Percentiles rank a stretch among this genome's conserved stretches.
These are phyloP conservation scores for Cliona cf. orientalis DNA, from an alignment of 37 sponge, comb jelly and placozoan genomes.

Conservation along the genomic window DNA sequence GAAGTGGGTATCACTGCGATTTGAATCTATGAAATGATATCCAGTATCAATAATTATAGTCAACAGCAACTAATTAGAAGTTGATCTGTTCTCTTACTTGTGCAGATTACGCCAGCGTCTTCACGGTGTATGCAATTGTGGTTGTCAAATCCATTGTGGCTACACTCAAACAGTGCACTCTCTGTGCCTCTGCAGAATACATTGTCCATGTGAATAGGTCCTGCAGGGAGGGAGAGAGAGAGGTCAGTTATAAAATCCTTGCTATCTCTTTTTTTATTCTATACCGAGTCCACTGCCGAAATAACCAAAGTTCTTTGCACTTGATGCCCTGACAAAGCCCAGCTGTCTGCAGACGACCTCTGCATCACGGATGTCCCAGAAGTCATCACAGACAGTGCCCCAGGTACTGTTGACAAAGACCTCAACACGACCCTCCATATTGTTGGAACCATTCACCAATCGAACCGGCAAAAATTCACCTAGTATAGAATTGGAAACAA, in stretches of 20 bases:
- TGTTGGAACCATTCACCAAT: constrained; percentile 19
- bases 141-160: not conserved
- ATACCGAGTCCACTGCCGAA: constrained; percentile 38
- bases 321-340: constrained; percentile 1
- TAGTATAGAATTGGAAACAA: not conserved
- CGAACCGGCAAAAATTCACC: constrained; percentile 9
- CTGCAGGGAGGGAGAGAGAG: no score
- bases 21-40: not conserved
- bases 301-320: not conserved
- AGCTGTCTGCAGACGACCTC: constrained; percentile 58
- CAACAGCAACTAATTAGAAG: not conserved
- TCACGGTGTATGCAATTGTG: constrained; percentile 34
- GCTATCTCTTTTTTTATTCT: not conserved
- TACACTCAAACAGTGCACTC: constrained; percentile 24
- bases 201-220: constrained; percentile 26
- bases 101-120: constrained; percentile 48
- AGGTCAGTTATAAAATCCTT: not conserved
- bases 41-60: not conserved
- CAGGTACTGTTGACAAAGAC: constrained; percentile 30
- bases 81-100: constrained; percentile 16
- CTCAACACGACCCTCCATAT: constrained; percentile 46
- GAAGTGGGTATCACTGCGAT: not conserved
- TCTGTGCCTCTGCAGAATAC: constrained; percentile 32
- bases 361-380: constrained; percentile 45
- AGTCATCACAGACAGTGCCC: constrained; percentile 61